These are phyloP conservation scores for Elephantulus edwardii DNA, from an alignment of 2,113 vertebrate species.

Conservation along the genomic window DNA sequence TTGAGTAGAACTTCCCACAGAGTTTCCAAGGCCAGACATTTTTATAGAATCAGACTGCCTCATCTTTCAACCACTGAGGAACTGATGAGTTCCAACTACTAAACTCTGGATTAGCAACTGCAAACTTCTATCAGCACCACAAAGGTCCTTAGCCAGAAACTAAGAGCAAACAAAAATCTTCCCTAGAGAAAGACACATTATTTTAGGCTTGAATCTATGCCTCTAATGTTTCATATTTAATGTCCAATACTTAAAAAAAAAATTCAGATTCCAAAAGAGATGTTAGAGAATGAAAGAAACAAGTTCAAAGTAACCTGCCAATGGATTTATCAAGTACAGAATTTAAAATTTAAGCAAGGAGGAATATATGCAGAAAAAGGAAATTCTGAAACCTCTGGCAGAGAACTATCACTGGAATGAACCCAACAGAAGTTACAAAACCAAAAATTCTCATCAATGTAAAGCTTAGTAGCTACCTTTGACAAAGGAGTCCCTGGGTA, in stretches of 20 bases:
- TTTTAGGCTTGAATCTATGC: background rate
- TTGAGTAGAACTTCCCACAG: too few relatives aligned
- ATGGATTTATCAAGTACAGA: background rate
- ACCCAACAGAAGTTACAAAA: background rate
- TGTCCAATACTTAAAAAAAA: background rate
- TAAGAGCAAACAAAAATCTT: background rate
- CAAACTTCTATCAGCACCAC: too few relatives aligned
- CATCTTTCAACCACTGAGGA: too few relatives aligned
- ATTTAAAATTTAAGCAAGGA: background rate
- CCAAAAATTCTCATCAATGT: background rate
- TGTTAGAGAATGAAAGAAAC: background rate
- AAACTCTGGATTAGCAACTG: too few relatives aligned
- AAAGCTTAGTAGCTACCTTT: background rate
- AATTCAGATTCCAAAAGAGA: background rate
- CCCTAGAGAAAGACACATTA: background rate
- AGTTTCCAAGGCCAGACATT: too few relatives aligned
- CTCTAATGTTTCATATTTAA: background rate
- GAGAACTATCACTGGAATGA: background rate
- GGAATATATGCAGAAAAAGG: background rate
- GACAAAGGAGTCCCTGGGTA: background rate
- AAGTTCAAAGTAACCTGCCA: background rate
- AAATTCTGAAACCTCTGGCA: background rate
- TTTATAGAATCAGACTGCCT: too few relatives aligned
- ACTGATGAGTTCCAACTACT: too few relatives aligned
- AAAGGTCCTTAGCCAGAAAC: too few relatives aligned